Base-by-base conservation (phyloP, 2,888 invertebrate genomes). In the Brenthis daphne region DNA sequence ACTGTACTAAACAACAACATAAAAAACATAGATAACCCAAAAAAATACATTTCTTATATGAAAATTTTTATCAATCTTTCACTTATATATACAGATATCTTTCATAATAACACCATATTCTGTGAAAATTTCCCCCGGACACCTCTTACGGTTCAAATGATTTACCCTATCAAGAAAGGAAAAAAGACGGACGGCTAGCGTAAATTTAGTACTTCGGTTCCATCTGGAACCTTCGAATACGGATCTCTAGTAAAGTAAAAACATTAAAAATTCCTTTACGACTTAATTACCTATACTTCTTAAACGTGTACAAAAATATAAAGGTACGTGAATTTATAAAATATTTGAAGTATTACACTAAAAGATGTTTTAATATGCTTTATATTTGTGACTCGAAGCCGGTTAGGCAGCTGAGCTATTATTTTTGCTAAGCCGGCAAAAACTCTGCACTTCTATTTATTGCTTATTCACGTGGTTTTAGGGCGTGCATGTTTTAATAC, bases 391-490 rank as follows among this genome's bases (percentile, higher is more conserved):
- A 65, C 63, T 69, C 69, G 64, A 61, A 66, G 65, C 64, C 69
- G 71, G 73, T 65, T 69, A 67, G 67, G 72, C 73, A 74, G 73
- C 68, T 73, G 74, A 60, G 54, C 57, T 66, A 68, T 71, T 67
- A 67, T 70, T 71, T 73, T 73, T 68, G 67, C 73, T 64, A 73
- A 69, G 64, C 69, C 65, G 55, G 67, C 64, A 69, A 67, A 64
- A 65, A 67, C 68, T 50, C 20, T 24, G 68, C 61, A 61, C 43
- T 69, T 57, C 61, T 69, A 60, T 61, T 61, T 60, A 55, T 58
- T 61, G 61, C 67, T 67, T 63, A 69, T 69, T 69, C 65, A 61
- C 57, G 56, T 50, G 43, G 57, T 69, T 69, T 69, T 69, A 61
- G 69, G 65, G 69, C 61, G 60, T 65, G 54, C 29, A 50, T 16